These are phyloP conservation scores for Dryadula phaetusa DNA, from an alignment of 2,888 invertebrate genomes.

Conservation along the genomic window DNA sequence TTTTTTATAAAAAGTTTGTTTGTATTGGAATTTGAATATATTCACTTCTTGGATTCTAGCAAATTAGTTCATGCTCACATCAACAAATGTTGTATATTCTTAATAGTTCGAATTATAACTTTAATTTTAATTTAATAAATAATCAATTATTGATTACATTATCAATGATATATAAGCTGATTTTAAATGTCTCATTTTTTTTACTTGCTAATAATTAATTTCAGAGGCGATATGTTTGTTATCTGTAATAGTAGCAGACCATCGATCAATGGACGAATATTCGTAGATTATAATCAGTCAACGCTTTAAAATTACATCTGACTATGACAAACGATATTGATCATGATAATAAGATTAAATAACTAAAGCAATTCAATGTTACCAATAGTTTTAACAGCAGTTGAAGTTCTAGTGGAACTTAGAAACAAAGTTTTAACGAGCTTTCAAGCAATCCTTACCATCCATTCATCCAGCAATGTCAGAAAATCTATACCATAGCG, in stretches of 20 bases:
- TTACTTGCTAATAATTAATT: neutral
- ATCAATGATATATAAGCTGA: too few species aligned
- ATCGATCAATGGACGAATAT: slow-evolving; percentile 6
- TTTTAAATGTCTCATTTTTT: neutral
- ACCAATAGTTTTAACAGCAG: neutral
- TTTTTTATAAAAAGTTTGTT: too few species aligned
- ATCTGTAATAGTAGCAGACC: neutral
- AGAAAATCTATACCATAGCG: neutral
- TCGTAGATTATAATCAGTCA: slow-evolving; percentile 6
- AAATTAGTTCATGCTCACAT: too few species aligned
- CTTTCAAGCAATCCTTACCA: neutral
- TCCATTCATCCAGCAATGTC: too few species aligned
- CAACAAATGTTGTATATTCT: too few species aligned
- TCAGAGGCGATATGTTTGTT: neutral
- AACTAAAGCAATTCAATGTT: neutral
- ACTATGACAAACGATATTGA: slow-evolving; percentile 4
- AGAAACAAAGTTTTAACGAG: neutral
- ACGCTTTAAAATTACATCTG: slow-evolving; percentile 2
- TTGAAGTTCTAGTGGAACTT: neutral
- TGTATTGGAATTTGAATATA: too few species aligned
- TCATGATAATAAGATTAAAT: neutral
- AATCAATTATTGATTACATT: too few species aligned
- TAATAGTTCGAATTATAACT: too few species aligned
- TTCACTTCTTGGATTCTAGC: too few species aligned
- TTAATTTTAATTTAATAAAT: too few species aligned